Evolutionary conservation across 2,888 invertebrate genomes (phyloP).

Genomic region (Drosophila dives): DNA sequence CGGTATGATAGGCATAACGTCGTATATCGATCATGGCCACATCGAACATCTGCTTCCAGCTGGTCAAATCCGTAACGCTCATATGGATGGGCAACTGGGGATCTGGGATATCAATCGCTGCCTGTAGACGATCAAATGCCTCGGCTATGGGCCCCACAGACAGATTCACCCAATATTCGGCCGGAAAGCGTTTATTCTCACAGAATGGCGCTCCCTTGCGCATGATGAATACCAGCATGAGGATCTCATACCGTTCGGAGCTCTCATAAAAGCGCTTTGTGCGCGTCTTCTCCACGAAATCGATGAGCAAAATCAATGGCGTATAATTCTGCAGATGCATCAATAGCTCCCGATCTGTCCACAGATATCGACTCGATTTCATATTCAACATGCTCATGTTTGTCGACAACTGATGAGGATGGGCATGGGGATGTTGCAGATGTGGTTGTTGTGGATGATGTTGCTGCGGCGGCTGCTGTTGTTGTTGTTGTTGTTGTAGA

Average conservation of each 20-base stretch:
- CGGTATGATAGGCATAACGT: slow-evolving; percentile 76
- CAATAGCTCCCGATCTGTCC: slow-evolving; percentile 78
- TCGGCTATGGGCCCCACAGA: slow-evolving; percentile 80
- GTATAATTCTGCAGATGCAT: slow-evolving; percentile 82
- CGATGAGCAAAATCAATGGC: slow-evolving; percentile 77
- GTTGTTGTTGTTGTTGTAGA: slow-evolving; percentile 21
- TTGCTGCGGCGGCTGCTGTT: slow-evolving; percentile 26
- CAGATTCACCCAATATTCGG: slow-evolving; percentile 81
- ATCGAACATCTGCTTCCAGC: slow-evolving; percentile 82
- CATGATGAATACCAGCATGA: slow-evolving; percentile 81
- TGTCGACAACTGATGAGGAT: slow-evolving; percentile 43
- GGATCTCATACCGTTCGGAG: slow-evolving; percentile 80
- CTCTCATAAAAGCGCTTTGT: slow-evolving; percentile 82
- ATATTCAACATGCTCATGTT: slow-evolving; percentile 68
- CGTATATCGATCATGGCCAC: slow-evolving; percentile 76
- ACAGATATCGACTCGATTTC: slow-evolving; percentile 68
- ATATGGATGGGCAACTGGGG: slow-evolving; percentile 80
- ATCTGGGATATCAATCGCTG: slow-evolving; percentile 80
- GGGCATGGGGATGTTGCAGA: slow-evolving; percentile 42
- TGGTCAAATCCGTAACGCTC: slow-evolving; percentile 80
- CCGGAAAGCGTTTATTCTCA: slow-evolving; percentile 82
- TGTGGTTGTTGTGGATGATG: slow-evolving; percentile 41
- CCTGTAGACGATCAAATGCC: slow-evolving; percentile 76
- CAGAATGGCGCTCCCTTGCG: slow-evolving; percentile 81
- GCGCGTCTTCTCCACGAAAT: slow-evolving; percentile 82